phyloP scores from a whole-genome alignment of 2,797 vertebrate genomes.

The Sus cebifrons region DNA sequence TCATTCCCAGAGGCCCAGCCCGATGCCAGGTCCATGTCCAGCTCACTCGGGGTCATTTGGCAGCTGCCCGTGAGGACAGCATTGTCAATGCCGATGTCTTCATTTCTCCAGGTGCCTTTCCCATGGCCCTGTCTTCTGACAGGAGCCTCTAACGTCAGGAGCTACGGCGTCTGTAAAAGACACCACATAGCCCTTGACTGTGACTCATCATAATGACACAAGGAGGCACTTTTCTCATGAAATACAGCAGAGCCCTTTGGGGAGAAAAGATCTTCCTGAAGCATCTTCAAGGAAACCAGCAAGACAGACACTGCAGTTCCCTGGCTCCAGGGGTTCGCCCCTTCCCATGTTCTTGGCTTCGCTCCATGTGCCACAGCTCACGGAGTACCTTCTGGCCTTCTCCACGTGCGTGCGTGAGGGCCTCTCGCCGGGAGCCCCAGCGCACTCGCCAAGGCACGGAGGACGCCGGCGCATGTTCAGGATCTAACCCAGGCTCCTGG shows the following conservation, averaged over 20 bases:
- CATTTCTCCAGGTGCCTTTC: background rate
- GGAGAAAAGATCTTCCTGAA: constrained; percentile 23
- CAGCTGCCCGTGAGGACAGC: background rate
- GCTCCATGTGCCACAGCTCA: background rate
- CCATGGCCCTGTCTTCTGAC: background rate
- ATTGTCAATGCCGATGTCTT: background rate
- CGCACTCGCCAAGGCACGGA: background rate
- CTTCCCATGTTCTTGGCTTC: background rate
- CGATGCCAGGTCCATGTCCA: background rate
- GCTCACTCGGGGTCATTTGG: background rate
- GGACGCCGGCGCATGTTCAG: background rate
- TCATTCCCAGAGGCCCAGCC: background rate
- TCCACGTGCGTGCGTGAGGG: background rate
- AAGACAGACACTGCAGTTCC: background rate
- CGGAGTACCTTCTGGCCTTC: background rate
- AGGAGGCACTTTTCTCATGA: background rate
- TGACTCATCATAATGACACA: background rate
- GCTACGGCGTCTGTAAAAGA: background rate
- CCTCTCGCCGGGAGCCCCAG: background rate
- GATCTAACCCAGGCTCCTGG: constrained; percentile 47
- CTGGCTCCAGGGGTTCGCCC: accelerated
- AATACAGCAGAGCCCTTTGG: background rate
- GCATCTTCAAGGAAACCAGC: background rate
- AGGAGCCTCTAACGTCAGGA: background rate
- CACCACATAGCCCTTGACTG: background rate